Evolutionary conservation across 2,888 invertebrate species (phyloP), one percentile per base, ranked within the genome.

Genomic region (Andrena minutula): DNA sequence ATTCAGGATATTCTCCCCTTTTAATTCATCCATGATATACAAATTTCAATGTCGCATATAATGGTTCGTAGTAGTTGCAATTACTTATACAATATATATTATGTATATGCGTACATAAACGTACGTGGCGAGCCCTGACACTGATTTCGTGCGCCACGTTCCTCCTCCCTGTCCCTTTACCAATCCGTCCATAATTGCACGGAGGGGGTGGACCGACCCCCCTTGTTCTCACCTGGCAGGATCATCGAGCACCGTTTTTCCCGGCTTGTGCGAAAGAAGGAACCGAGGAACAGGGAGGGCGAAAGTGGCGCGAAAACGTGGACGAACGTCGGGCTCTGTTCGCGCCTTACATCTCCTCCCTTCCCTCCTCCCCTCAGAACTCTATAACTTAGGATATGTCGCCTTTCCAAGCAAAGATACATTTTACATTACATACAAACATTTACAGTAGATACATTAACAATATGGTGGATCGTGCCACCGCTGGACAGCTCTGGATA

Each of bases 11-110:
- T 86, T 89, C 85, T 90, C 91, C 92, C 88, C 89, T 89, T 93
- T 93, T 93, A 93, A 93, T 93, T 92, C 89, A 89, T 93, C 90
- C 92, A 90, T 92, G 92, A 93, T 93, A 93, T 93, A 93, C 93
- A 93, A 93, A 93, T 93, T 92, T 90, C 89, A 91, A 89, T 90
- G 89, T 91, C 89, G 92, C 89, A 92, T 92, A 92, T 92, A 91
- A 93, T 91, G 91, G 87, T 90, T 89, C 91, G 90, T 91, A 92
- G 89, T 92, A 91, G 89, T 91, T 91, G 92, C 88, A 91, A 89
- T 93, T 90, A 89, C 91, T 92, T 91, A 92, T 90, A 90, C 89
- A 91, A 91, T 90, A 88, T 41, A 41, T 91, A 90, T 86, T 87
- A 85, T 91, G 87, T 89, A 90, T 92, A 88, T 89, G 89, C 91